A percentile compares a stretch with the other conserved stretches of the same genome.
Evolutionary conservation across 2,888 invertebrate species (phyloP).

Genomic region (Metallyticus violacea): DNA sequence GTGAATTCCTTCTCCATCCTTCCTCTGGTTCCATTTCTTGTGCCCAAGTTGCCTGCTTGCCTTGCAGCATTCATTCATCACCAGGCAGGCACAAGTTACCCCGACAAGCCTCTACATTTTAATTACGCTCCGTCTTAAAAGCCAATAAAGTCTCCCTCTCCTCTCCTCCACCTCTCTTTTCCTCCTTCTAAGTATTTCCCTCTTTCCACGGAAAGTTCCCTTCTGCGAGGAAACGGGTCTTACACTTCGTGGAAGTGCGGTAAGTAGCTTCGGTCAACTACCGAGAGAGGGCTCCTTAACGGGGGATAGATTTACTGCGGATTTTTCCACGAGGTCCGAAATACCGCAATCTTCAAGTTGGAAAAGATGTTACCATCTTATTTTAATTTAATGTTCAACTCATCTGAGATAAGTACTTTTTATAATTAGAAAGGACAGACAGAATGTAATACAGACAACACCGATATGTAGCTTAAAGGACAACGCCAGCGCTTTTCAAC

Average conservation of each 20-base stretch:
- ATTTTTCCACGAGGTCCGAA: neutral
- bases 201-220: neutral
- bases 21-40: neutral
- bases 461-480: no score
- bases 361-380: neutral
- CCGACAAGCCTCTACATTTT: conserved; percentile 32
- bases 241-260: neutral
- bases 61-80: conserved; percentile 33
- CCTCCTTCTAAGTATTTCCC: neutral
- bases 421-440: no score
- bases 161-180: neutral
- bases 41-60: neutral
- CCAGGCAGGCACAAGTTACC: conserved; percentile 7
- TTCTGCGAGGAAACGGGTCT: neutral
- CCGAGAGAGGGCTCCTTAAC: neutral
- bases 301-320: neutral
- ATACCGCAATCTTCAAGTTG: neutral
- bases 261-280: neutral
- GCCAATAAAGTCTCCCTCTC: conserved; percentile 33
- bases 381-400: neutral
- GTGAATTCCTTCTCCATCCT: conserved; percentile 19
- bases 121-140: conserved; percentile 35
- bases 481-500: no score
- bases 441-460: no score
- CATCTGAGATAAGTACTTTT: no score